Evolutionary conservation across 2,797 vertebrate species (phyloP).

Genomic region (Melanogrammus aeglefinus): DNA sequence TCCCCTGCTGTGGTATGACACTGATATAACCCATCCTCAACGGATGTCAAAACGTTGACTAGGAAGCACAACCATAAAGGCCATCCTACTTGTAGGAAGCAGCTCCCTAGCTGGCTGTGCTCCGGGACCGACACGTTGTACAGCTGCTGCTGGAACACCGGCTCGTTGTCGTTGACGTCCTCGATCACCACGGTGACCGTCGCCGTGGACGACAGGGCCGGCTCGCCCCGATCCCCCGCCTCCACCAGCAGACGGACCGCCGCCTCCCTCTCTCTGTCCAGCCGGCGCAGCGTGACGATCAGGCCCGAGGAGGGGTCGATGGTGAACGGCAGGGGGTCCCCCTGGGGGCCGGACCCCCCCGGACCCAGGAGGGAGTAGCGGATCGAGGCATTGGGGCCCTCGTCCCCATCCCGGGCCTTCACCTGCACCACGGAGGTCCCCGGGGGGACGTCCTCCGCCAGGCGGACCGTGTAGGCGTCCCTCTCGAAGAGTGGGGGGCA

Average conservation of each 20-base stretch:
- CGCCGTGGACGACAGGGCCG: slow-evolving; percentile 76
- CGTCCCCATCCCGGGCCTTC: slow-evolving; percentile 79
- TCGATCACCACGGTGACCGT: slow-evolving; percentile 77
- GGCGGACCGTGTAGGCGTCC: slow-evolving; percentile 62
- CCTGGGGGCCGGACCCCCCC: background rate
- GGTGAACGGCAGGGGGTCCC: slow-evolving; percentile 52
- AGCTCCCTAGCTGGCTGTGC: slow-evolving; percentile 74
- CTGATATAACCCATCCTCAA: background rate
- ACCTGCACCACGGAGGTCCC: slow-evolving; percentile 80
- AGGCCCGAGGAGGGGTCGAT: slow-evolving; percentile 78
- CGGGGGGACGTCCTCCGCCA: slow-evolving; percentile 77
- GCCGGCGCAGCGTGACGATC: slow-evolving; percentile 66
- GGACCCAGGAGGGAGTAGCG: slow-evolving; percentile 66
- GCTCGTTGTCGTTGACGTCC: slow-evolving; percentile 90
- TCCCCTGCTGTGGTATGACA: background rate
- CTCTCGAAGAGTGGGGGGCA: slow-evolving; percentile 77
- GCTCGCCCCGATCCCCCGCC: slow-evolving; percentile 79
- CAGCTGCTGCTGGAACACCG: slow-evolving; percentile 80
- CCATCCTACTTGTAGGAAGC: slow-evolving; percentile 84
- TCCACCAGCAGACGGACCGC: slow-evolving; percentile 78
- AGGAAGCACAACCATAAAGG: background rate
- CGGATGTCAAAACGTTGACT: background rate
- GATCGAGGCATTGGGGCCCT: slow-evolving; percentile 76
- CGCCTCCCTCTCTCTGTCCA: slow-evolving; percentile 80
- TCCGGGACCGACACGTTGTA: slow-evolving; percentile 81